A percentile compares a stretch with the other conserved stretches of the same genome.
Conservation (phyloP, 2,113 vertebrate species). For the Ranitomeya imitator region DNA sequence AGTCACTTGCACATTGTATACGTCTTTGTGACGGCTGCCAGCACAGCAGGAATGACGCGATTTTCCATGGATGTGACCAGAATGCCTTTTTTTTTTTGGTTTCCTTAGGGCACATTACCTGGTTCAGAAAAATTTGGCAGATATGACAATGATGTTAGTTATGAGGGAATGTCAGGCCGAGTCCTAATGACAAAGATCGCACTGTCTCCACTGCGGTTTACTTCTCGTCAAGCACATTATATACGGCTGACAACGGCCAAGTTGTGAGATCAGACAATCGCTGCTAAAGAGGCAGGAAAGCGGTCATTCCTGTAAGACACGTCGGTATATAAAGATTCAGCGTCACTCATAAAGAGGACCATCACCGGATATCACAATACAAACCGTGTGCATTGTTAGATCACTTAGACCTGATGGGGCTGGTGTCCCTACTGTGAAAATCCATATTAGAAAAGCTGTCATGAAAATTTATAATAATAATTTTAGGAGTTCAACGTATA, state of each 20-base stretch:
- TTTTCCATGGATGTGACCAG: background rate
- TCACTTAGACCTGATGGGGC: no score
- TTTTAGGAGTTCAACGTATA: no score
- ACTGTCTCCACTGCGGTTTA: constrained; percentile 10
- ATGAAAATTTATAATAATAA: no score
- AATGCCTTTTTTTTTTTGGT: background rate
- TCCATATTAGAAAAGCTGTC: no score
- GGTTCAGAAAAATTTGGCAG: constrained; percentile 17
- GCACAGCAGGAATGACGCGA: constrained; percentile 6
- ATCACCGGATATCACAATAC: no score
- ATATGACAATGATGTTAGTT: constrained; percentile 28
- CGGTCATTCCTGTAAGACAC: background rate
- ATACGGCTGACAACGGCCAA: background rate
- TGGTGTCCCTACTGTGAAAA: no score
- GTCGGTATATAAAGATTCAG: background rate
- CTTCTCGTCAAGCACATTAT: background rate
- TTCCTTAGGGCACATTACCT: constrained; percentile 39
- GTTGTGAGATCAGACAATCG: constrained; percentile 1
- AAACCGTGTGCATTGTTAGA: no score
- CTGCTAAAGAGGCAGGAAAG: background rate
- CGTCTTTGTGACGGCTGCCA: constrained; percentile 4
- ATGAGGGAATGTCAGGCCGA: background rate
- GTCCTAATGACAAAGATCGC: constrained; percentile 16
- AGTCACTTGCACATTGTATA: background rate
- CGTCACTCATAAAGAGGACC: background rate